A percentile compares a stretch with the other conserved stretches of the same genome.
Conservation (phyloP, 2,113 vertebrate species). For the Acrocephalus kingi region DNA sequence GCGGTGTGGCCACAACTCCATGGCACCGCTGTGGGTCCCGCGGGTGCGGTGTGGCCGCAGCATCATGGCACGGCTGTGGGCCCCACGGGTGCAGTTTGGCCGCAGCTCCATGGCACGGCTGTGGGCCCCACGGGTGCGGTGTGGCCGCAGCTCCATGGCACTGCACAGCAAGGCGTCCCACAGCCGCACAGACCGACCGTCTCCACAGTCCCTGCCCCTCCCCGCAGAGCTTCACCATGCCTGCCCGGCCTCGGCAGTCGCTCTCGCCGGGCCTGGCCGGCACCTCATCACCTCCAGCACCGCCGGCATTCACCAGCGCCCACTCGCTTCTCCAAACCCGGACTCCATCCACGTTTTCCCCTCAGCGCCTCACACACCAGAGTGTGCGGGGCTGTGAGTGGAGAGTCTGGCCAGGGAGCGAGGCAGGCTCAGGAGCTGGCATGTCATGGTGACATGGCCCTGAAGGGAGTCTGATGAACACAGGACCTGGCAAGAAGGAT, state of each 20-base stretch:
- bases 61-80: background rate
- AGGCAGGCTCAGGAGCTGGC: rapidly evolving
- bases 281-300: background rate
- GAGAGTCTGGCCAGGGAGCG: background rate
- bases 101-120: background rate
- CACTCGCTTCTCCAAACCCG: rapidly evolving
- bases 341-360: rapidly evolving
- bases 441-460: rapidly evolving
- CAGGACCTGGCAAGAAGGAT: background rate
- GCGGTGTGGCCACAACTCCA: background rate
- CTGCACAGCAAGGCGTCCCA: too few relatives aligned
- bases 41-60: too few relatives aligned
- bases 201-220: rapidly evolving
- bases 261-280: rapidly evolving
- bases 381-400: rapidly evolving
- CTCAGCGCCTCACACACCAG: rapidly evolving
- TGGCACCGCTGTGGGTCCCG: rapidly evolving
- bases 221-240: background rate
- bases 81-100: background rate
- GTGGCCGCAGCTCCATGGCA: too few relatives aligned
- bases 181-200: rapidly evolving
- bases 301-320: rapidly evolving
- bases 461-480: rapidly evolving
- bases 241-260: background rate
- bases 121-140: background rate